Base-by-base conservation (phyloP, 2,797 vertebrate genomes). In the Choloepus didactylus region DNA sequence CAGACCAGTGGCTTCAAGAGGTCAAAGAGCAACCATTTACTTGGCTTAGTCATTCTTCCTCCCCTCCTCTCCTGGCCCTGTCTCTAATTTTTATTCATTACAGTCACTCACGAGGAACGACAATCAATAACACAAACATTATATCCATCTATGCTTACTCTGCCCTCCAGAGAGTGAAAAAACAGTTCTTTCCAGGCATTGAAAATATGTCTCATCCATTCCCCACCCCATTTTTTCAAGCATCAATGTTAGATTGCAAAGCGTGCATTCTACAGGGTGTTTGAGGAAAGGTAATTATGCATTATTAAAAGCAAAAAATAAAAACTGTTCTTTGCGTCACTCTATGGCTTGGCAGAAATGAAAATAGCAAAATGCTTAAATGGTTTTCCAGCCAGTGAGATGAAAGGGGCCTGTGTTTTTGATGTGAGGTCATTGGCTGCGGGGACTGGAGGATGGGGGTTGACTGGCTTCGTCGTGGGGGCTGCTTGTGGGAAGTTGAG, bases 231-330 rank as follows among this genome's bases (percentile, higher is more conserved):
- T 27, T 75, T 64, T 73, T 56, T 2, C 77, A 92, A 93, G 75
- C 35, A 54, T 85, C 35, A 1, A 0, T 38, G 64, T 93, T 73
- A 90, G 94, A 41, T 29, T 60, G 96, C 95, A 94, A 97, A 96
- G 93, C 87, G 69, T 79, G 83, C 75, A 79, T 56, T 67, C 76
- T 80, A 62, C 51, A 75, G 72, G 87, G 83, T 96, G 96, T 95
- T 91, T 76, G 87, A 96, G 92, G 97, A 91, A 96, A 97, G 95
- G 92, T 95, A 96, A 97, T 98, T 98, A 97, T 77, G 62, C 97
- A 96, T 97, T 92, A 91, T 79, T 95, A 93, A 92, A 97, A 89
- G 96, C 87, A 49, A 89, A 96, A 64, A 49, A 85, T 23, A 44
- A 60, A 77, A 97, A 93, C 94, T 86, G 89, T 96, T 96, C 97